Base-by-base conservation (phyloP, 2,888 invertebrate genomes). In the Cantharis rufa region DNA sequence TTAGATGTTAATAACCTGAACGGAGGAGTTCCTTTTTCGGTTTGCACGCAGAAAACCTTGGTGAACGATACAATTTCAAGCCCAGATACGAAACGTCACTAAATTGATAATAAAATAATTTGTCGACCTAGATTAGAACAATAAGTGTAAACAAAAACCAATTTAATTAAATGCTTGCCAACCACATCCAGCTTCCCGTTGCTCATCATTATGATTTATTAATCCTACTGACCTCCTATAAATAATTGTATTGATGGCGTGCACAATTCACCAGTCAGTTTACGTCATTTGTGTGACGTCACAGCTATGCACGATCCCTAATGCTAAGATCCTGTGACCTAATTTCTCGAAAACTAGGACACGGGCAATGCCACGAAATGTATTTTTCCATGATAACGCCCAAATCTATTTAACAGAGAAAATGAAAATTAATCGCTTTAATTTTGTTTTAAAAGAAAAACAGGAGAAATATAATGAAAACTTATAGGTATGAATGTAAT, bases 271-370 rank as follows among this genome's bases (percentile, higher is more conserved):
- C 32, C n/a, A 62, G 21, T 18, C 15, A 62, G n/a, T 63, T 73
- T 72, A 76, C 73, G 77, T 77, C 77, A 72, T 72, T 69, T 18
- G 62, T 24, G 72, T 77, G 79, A 72, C 75, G 77, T 71, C 70
- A 77, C 10, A 18, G 15, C 24, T 63, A 62, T 61, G 73, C 48
- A 62, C 68, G 48, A 48, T 18, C 15, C 62, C 70, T 61, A 66
- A 66, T 66, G 64, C 24, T 71, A 24, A 72, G 62, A 63, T 63
- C 72, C 75, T 72, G 71, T 75, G 77, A 77, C 77, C 77, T 72
- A 66, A 68, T 77, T 77, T 75, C 48, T 69, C 62, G n/a, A 15
- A 73, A 74, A 69, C 62, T 62, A 69, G 75, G 71, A 69, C 71
- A 75, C 63, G 27, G 68, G 70, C 48, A 71, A 69, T 75, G 71